These are phyloP conservation scores for Sesia apiformis DNA, from an alignment of 2,888 invertebrate species.

Conservation along the genomic window DNA sequence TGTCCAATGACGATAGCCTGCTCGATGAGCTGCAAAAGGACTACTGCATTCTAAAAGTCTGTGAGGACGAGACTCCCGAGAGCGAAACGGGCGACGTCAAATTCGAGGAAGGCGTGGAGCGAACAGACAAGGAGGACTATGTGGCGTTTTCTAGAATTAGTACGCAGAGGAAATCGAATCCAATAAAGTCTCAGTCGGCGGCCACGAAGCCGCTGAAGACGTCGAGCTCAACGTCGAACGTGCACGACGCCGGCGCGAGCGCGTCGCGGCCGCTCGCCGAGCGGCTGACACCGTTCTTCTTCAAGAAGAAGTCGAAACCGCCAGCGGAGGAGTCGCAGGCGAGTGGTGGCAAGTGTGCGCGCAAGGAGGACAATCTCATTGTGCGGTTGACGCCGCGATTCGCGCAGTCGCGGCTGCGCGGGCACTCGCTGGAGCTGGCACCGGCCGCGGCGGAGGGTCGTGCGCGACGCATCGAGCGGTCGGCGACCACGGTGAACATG, in stretches of 20 bases:
- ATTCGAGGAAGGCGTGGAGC: slow-evolving; percentile 15
- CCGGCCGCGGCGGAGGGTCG: slow-evolving; percentile 28
- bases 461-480: slow-evolving; percentile 52
- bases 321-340: slow-evolving; percentile 28
- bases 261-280: slow-evolving; percentile 53
- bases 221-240: slow-evolving; percentile 62
- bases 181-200: slow-evolving; percentile 45
- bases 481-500: slow-evolving; percentile 53
- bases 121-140: slow-evolving; percentile 26
- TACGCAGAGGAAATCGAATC: slow-evolving; percentile 63
- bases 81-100: slow-evolving; percentile 13
- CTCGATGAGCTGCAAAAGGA: slow-evolving; percentile 59
- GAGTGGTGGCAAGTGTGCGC: slow-evolving; percentile 21
- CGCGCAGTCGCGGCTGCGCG: slow-evolving; percentile 60
- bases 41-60: slow-evolving; percentile 56
- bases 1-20: slow-evolving; percentile 57
- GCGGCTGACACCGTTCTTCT: slow-evolving; percentile 60
- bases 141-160: slow-evolving; percentile 55
- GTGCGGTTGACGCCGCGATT: slow-evolving; percentile 62
- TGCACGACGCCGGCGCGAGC: slow-evolving; percentile 48
- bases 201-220: slow-evolving; percentile 47
- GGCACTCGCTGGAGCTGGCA: slow-evolving; percentile 57
- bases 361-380: slow-evolving; percentile 57
- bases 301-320: slow-evolving; percentile 58
- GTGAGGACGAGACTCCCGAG: slow-evolving; percentile 41